Evolutionary conservation across 2,797 vertebrate genomes (phyloP).

Genomic region (Glossophaga mutica): DNA sequence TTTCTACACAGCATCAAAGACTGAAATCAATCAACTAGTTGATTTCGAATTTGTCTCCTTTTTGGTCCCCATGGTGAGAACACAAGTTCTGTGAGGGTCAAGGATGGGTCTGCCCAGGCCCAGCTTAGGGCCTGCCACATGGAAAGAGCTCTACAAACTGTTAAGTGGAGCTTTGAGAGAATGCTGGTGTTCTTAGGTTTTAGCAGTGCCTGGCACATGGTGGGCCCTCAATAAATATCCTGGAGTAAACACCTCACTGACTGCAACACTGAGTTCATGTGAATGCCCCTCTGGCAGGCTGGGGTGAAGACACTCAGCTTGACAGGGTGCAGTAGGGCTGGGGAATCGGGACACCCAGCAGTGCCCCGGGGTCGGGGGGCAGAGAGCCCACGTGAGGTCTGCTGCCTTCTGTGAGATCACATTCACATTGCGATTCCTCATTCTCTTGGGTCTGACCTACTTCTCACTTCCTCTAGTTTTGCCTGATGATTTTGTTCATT

Average conservation of each 20-base stretch:
- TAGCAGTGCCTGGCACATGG: not conserved
- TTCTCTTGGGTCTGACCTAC: not conserved
- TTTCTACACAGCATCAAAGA: not conserved
- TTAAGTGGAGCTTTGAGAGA: not conserved
- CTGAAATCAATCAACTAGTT: not conserved
- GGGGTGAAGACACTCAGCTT: not conserved
- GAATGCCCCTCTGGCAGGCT: not conserved
- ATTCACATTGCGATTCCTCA: not conserved
- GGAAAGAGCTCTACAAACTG: not conserved
- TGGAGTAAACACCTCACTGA: not conserved
- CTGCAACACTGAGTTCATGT: not conserved
- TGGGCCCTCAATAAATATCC: not conserved
- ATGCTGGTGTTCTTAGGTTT: not conserved
- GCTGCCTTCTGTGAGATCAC: not conserved
- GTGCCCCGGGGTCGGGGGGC: not conserved
- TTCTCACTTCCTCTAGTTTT: not conserved
- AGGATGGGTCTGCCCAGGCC: not conserved
- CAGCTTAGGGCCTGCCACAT: not conserved
- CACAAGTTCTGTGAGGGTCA: not conserved
- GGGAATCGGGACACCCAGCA: not conserved
- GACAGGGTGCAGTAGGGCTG: not conserved
- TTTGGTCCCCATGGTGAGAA: not conserved
- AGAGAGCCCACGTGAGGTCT: not conserved
- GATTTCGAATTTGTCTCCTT: not conserved
- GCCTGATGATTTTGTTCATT: not conserved